These are phyloP conservation scores for Bujurquina vittata DNA, from an alignment of 2,113 vertebrate species.

Conservation along the genomic window DNA sequence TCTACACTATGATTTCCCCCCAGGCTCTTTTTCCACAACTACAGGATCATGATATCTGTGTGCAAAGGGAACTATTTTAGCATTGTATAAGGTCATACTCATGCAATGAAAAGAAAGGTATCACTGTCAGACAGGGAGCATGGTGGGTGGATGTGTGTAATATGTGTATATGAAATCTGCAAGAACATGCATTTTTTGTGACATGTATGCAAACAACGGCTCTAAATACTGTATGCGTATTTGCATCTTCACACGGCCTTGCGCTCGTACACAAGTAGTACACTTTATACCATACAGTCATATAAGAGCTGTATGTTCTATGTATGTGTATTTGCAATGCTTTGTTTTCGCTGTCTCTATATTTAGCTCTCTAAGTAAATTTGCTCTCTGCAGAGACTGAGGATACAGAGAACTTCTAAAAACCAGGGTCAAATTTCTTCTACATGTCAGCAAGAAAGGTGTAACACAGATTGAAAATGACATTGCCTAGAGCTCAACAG, in stretches of 20 bases:
- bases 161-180: not conserved
- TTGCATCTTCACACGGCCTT: not conserved
- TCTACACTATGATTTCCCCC: constrained; percentile 17
- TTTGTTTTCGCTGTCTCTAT: not conserved
- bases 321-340: not conserved
- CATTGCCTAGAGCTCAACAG: not conserved
- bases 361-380: constrained; percentile 3
- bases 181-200: not conserved
- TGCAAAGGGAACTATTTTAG: constrained; percentile 10
- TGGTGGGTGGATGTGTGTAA: not conserved
- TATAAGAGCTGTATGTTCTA: not conserved
- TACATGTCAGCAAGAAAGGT: not conserved
- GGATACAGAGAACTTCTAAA: not conserved
- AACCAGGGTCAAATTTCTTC: not conserved
- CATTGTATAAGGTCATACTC: not conserved
- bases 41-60: not conserved
- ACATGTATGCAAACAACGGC: not conserved
- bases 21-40: not conserved
- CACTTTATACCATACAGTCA: not conserved
- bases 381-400: not conserved
- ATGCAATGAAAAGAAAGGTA: not conserved
- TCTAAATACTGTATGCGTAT: not conserved
- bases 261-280: not conserved
- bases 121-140: not conserved
- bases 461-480: not conserved